A percentile compares a stretch with the other conserved stretches of the same genome.
These are phyloP conservation scores for Dromaius novaehollandiae DNA, from an alignment of 2,113 vertebrate species.

Conservation along the genomic window DNA sequence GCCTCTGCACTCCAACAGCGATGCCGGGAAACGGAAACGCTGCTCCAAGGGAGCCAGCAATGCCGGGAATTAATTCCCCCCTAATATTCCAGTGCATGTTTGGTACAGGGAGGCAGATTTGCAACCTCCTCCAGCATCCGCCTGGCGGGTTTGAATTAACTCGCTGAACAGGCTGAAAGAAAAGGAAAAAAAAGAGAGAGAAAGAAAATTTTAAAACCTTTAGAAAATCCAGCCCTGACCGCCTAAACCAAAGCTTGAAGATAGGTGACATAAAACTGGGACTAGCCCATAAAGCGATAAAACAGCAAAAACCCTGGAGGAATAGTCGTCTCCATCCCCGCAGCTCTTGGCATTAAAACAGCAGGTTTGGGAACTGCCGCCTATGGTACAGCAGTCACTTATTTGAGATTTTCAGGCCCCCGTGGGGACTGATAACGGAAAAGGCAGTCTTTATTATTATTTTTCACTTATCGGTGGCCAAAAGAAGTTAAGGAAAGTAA, in stretches of 20 bases:
- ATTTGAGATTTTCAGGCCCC: neutral
- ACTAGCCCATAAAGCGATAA: neutral
- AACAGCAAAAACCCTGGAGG: neutral
- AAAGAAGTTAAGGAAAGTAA: neutral
- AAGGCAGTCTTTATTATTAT: no score
- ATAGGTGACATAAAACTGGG: neutral
- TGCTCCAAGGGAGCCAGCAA: neutral
- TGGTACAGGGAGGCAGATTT: accelerated
- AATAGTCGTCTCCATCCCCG: neutral
- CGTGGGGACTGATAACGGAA: neutral
- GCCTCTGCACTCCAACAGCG: neutral
- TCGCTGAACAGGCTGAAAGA: neutral
- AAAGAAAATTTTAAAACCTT: neutral
- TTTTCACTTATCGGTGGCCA: neutral
- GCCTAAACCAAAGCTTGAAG: neutral
- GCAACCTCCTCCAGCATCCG: neutral
- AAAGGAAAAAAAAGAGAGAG: neutral
- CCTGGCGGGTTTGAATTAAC: neutral
- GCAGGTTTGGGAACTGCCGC: accelerated
- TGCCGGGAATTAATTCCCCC: neutral
- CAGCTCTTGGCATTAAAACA: neutral
- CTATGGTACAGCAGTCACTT: accelerated
- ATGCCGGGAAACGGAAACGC: neutral
- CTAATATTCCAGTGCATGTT: neutral
- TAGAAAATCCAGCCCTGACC: neutral